Evolutionary conservation across 2,888 invertebrate species (phyloP), one percentile per base, ranked within the genome.

Genomic region (Callimorpha dominula): DNA sequence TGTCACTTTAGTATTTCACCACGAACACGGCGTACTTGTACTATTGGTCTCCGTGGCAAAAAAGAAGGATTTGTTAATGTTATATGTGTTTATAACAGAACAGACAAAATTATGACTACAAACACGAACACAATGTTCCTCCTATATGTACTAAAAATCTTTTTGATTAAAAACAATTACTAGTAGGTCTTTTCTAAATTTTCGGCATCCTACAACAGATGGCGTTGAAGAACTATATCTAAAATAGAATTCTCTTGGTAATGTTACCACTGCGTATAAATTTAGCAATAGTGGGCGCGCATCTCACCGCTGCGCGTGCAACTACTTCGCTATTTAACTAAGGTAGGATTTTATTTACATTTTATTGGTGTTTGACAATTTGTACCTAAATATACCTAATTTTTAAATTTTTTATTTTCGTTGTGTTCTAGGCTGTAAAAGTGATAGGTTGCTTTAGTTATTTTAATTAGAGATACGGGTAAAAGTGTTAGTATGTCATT

Each of bases 241-340:
- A 85, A 84, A 84, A 84, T 84, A 84, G 83, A 82, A 65, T 65
- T 64, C 70, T 70, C 63, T 82, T 78, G 81, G 78, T 81, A 78
- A 76, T 74, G 77, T 78, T 83, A 79, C 81, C 81, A 74, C 78
- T 77, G 81, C 75, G 85, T 85, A 82, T 91, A 91, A 89, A 84
- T 88, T 87, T 91, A 91, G 91, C 84, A 68, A 63, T 68, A 68
- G 73, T 70, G 68, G 79, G 76, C 79, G 85, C 84, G 84, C 77
- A 81, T 76, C 83, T 78, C 68, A 70, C 79, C 75, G 71, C 74
- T 60, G 81, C 75, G 77, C 74, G 65, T 65, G 76, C 77, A 74
- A 72, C 17, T 50, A 40, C 31, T 64, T 12, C 54, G 64, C 73
- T 70, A 20, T 49, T 63, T 17, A 43, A 63, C n/a, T 42, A n/a